Evolutionary conservation across 2,797 vertebrate genomes (phyloP), one percentile per base, ranked within the genome.

Genomic region (Gorsachius magnificus): DNA sequence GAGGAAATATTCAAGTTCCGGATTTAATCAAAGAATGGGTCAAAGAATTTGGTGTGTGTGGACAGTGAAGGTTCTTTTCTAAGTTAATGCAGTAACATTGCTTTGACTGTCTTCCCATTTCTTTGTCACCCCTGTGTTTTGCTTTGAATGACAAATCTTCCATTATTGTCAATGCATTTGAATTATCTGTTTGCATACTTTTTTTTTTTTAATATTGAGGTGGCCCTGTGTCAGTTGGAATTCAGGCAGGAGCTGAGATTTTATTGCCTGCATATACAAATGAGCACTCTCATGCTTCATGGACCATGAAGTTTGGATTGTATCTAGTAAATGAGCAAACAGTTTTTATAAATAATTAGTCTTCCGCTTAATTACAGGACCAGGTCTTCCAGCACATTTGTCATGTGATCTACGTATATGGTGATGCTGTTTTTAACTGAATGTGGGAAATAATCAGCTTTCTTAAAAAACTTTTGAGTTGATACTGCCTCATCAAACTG

Each of bases 281-380:
- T 80, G 38, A 81, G 75, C 85, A 5, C 57, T 85, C 1, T 64
- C 64, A 56, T 83, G 94, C 90, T 96, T 94, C 87, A 57, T 56
- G 69, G 69, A 83, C 89, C 24, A 5, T 96, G 88, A 92, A 88
- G 68, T 94, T 93, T 70, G 76, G 82, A 86, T 89, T 96, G 65
- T 93, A 83, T 96, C 87, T 91, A 66, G 54, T 65, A 89, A 94
- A 97, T 91, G 57, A 96, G 54, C 45, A 82, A 76, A 38, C 77
- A 16, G 3, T 79, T 96, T 96, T 93, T 84, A 79, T 70, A 90
- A 95, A 96, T 91, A 90, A 91, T 95, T 72, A 87, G 70, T 91
- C 64, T 81, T 91, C 77, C 53, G 45, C 70, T 90, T 96, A 95
- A 97, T 96, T 96, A 89, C n/a, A 83, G 63, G n/a, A 58, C 46